These are phyloP conservation scores for Pluvianellus socialis DNA, from an alignment of 2,113 vertebrate species.

Conservation along the genomic window DNA sequence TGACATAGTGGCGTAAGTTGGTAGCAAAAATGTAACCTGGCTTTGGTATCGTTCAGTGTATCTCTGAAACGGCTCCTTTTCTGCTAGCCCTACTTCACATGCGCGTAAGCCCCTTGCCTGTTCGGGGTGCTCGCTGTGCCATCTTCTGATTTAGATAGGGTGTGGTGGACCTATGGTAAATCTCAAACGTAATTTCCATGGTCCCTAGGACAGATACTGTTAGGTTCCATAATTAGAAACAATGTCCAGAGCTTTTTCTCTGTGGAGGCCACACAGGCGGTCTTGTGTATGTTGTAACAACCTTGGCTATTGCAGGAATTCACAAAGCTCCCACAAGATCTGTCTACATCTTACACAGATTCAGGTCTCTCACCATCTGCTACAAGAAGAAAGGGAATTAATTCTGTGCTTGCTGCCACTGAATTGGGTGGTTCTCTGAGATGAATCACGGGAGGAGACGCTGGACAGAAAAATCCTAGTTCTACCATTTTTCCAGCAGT, in stretches of 20 bases:
- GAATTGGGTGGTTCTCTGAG: neutral
- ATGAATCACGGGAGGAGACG: neutral
- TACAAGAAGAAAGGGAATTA: neutral
- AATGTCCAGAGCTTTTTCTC: neutral
- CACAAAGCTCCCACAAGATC: neutral
- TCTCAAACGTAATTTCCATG: neutral
- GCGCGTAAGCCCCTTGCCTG: neutral
- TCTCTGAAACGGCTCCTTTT: neutral
- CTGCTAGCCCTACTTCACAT: neutral
- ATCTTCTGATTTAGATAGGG: neutral
- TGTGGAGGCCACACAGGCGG: neutral
- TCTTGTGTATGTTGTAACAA: neutral
- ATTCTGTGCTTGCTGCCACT: neutral
- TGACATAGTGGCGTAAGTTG: neutral
- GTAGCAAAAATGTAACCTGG: neutral
- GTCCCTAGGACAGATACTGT: neutral
- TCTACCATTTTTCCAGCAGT: neutral
- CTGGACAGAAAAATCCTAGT: neutral
- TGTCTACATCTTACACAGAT: neutral
- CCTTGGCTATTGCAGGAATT: neutral
- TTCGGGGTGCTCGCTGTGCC: neutral
- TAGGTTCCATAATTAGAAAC: neutral
- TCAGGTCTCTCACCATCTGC: neutral
- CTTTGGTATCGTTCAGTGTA: neutral
- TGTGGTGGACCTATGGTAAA: neutral